These are phyloP conservation scores for Cataglyphis albicans DNA, from an alignment of 2,888 invertebrate genomes.

Conservation along the genomic window DNA sequence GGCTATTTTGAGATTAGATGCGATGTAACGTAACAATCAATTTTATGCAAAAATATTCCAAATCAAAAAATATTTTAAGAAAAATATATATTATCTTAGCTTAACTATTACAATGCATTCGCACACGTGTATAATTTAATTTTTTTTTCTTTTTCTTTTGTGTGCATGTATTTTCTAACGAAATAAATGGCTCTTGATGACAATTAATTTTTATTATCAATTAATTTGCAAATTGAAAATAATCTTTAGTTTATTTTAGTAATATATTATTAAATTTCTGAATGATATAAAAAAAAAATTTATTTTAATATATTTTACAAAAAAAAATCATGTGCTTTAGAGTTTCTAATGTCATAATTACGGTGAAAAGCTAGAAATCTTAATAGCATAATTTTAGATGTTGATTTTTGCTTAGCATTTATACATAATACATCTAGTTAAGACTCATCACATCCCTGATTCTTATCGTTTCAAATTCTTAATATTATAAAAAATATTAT, in stretches of 20 bases:
- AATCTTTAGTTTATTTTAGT: neutral
- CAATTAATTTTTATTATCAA: neutral
- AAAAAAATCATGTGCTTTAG: neutral
- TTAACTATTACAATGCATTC: neutral
- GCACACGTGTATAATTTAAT: neutral
- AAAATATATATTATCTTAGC: neutral
- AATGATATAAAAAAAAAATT: neutral
- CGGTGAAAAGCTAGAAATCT: neutral
- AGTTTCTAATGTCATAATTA: neutral
- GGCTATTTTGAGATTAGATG: conserved; percentile 5
- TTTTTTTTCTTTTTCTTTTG: neutral
- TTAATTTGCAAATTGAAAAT: neutral
- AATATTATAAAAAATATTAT: conserved; percentile 3
- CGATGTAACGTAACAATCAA: neutral
- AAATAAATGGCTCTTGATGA: neutral
- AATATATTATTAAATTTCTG: neutral
- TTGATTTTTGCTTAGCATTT: neutral
- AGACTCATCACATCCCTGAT: neutral
- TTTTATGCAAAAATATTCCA: neutral
- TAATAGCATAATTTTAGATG: neutral
- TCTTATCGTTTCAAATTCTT: neutral
- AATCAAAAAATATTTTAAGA: neutral
- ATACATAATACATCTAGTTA: neutral
- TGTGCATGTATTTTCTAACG: neutral
- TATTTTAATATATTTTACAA: neutral